Base-by-base conservation (phyloP, 2,888 invertebrate species). In the Eupithecia pulchellata region DNA sequence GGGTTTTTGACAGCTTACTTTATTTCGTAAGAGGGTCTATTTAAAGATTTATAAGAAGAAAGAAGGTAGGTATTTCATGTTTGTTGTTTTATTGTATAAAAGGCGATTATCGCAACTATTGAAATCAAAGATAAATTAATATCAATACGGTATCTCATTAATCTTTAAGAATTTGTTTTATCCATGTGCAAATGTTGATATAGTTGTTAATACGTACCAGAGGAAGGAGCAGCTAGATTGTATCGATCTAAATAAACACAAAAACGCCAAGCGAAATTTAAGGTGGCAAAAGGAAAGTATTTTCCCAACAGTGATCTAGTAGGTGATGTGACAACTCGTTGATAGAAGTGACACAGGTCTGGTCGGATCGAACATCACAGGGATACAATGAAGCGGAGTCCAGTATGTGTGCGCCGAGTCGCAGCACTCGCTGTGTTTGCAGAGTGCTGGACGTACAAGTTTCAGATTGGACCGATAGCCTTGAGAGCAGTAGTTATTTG, bases 331-430 rank as follows among this genome's bases (percentile, higher is more conserved):
- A n/a, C 39, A 39, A n/a, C 17, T 39, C 1, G 2, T 2, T 20
- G 20, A 4, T 36, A 29, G 65, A 17, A 65, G 68, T 62, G 52
- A 25, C 61, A 39, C 34, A 64, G 30, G 32, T 27, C 17, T 25
- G n/a, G 13, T 30, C 14, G 9, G 63, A 47, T 66, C 66, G 64
- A 25, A 55, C 62, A 64, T 52, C 69, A 60, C 57, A 32, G 39
- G 32, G 47, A 68, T 32, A 9, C 64, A 57, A 64, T 68, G 60
- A 68, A 68, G 64, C 39, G 13, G 36, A 62, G 63, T 70, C 47
- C 32, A 29, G 17, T 27, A 13, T 25, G 57, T 55, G 17, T 32
- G 32, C 14, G n/a, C 17, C 17, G 17, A 69, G 57, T 17, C 29
- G 17, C 13, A 17, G 29, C 25, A 25, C 17, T 57, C 57, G 57